Conservation (phyloP, 1,140 invertebrate genomes). For the Tetraneura akinire region DNA sequence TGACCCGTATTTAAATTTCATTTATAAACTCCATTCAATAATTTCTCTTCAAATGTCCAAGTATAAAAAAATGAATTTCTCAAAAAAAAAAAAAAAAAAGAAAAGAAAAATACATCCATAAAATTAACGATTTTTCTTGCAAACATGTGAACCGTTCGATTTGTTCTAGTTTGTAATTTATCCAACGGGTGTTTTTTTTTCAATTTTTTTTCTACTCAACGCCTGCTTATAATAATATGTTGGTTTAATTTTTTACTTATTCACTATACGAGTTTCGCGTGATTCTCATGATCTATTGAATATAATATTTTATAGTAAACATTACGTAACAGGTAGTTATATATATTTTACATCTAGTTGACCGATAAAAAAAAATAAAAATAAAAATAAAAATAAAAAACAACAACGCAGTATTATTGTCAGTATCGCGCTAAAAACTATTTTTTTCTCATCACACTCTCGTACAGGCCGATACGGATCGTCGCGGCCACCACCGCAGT, state of each 20-base stretch:
- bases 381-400: no score
- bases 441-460: constrained; percentile 30
- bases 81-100: no score
- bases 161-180: neutral
- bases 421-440: neutral
- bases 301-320: neutral
- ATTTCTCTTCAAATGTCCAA: no score
- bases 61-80: no score
- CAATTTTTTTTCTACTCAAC: no score
- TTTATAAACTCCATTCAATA: no score
- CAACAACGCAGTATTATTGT: neutral
- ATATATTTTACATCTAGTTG: constrained; percentile 2
- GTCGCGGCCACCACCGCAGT: neutral
- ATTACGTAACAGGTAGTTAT: neutral
- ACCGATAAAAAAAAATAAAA: constrained; percentile 40
- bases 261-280: neutral
- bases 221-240: no score
- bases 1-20: neutral
- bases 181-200: neutral
- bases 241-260: neutral
- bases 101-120: no score
- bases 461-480: constrained; percentile 35
- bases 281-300: constrained; percentile 12
- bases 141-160: neutral
- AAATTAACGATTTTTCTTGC: no score